Evolutionary conservation across 2,113 vertebrate genomes (phyloP).

Genomic region (Leiothrix lutea): DNA sequence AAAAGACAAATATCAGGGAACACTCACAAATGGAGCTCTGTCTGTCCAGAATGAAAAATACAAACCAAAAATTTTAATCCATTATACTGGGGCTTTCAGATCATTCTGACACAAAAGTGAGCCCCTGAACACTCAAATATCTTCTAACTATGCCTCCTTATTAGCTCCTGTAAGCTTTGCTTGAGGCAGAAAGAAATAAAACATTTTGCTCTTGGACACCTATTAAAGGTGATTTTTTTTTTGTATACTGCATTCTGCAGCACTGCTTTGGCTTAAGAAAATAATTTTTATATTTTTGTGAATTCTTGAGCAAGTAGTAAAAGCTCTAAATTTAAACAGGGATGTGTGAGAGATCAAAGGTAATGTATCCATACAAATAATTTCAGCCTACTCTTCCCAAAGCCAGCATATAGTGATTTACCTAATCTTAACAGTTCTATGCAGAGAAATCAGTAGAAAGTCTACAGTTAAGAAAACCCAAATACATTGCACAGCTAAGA

Average conservation of each 20-base stretch:
- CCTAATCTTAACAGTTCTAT: background rate
- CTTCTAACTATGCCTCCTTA: background rate
- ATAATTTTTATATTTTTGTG: background rate
- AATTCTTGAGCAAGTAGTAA: background rate
- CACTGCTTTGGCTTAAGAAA: background rate
- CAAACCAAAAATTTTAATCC: background rate
- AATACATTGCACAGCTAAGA: background rate
- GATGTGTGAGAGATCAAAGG: background rate
- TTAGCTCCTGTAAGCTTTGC: background rate
- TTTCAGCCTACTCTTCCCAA: background rate
- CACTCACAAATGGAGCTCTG: conserved; percentile 19
- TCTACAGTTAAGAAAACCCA: background rate
- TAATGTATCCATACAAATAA: background rate
- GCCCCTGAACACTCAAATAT: background rate
- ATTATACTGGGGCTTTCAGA: background rate
- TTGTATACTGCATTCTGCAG: background rate
- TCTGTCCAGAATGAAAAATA: background rate
- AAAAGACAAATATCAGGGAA: conserved; percentile 17
- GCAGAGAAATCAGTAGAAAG: background rate
- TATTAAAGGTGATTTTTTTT: background rate
- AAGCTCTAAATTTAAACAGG: background rate
- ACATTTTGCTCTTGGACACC: background rate
- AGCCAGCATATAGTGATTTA: background rate
- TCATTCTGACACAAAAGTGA: background rate
- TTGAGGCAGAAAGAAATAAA: background rate